Percentiles rank a stretch among this genome's conserved stretches.
Evolutionary conservation across 1,140 invertebrate genomes (phyloP).

Genomic region (Caerostris extrusa): DNA sequence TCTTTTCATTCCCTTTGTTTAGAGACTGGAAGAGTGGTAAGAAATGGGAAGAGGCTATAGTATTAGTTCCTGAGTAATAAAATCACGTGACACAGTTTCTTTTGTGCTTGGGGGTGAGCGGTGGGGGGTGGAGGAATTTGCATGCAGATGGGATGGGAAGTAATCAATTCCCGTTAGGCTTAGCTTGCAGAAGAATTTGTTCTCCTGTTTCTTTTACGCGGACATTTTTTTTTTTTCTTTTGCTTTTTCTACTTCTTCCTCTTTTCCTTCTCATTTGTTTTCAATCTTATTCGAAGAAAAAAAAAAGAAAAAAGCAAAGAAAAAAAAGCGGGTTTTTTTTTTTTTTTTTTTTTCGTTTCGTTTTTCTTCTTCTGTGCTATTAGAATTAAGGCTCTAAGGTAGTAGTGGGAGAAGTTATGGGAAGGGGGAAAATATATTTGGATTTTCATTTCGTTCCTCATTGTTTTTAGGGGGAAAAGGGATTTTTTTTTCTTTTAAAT

Average conservation of each 20-base stretch:
- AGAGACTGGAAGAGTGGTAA: not conserved
- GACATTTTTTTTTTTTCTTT: not conserved
- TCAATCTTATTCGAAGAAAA: not conserved
- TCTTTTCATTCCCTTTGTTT: conserved; percentile 48
- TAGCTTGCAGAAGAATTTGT: conserved; percentile 3
- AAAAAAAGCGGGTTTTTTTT: not conserved
- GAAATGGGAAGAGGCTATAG: not conserved
- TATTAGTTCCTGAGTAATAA: conserved; percentile 48
- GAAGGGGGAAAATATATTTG: not conserved
- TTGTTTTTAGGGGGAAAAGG: not conserved
- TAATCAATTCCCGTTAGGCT: conserved; percentile 51
- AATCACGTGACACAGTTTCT: conserved; percentile 40
- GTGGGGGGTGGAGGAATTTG: conserved; percentile 18
- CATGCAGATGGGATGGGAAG: not conserved
- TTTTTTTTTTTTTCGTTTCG: not conserved
- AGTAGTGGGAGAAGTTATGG: not conserved
- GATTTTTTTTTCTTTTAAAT: no score
- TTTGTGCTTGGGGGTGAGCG: not conserved
- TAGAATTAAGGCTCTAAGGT: not conserved
- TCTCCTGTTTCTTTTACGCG: conserved; percentile 8
- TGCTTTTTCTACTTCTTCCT: no score
- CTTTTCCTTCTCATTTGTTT: conserved; percentile 24
- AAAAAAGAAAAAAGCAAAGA: not conserved
- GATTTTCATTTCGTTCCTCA: not conserved
- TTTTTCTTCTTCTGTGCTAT: not conserved